Evolutionary conservation across 1,140 invertebrate species (phyloP).

Genomic region (Drosophila subobscura): DNA sequence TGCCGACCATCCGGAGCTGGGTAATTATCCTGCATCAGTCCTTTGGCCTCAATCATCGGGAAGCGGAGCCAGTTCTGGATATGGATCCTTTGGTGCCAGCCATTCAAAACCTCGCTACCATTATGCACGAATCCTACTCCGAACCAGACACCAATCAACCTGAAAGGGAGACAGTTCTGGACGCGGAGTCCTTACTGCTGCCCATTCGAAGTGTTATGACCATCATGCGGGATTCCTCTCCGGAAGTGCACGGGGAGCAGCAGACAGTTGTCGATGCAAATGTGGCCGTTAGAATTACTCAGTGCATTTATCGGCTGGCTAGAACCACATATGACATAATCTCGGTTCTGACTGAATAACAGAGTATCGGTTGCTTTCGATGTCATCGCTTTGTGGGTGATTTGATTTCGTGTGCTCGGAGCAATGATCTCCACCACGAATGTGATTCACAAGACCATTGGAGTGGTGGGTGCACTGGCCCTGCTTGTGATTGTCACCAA

Average conservation of each 20-base stretch:
- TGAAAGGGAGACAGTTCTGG: constrained; percentile 5
- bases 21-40: constrained; percentile 26
- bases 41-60: constrained; percentile 4
- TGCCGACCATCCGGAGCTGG: constrained; percentile 1
- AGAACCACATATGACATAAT: constrained; percentile 7
- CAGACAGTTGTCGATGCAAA: constrained; percentile 9
- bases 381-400: constrained; percentile 6
- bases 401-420: not conserved
- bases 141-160: not conserved
- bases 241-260: not conserved
- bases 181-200: not conserved
- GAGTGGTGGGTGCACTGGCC: constrained; percentile 31
- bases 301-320: not conserved
- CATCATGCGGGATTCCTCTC: constrained; percentile 3
- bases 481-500: constrained; percentile 21
- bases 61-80: constrained; percentile 19
- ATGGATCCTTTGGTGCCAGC: not conserved
- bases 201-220: not conserved
- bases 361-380: not conserved
- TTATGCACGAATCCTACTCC: constrained; percentile 6
- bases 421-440: constrained; percentile 27
- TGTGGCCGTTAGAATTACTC: not conserved
- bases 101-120: not conserved
- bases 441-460: constrained; percentile 32
- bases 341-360: not conserved